Percentiles rank a stretch among this genome's conserved stretches.
Conservation (phyloP, 2,797 vertebrate species). For the Amniataba percoides region DNA sequence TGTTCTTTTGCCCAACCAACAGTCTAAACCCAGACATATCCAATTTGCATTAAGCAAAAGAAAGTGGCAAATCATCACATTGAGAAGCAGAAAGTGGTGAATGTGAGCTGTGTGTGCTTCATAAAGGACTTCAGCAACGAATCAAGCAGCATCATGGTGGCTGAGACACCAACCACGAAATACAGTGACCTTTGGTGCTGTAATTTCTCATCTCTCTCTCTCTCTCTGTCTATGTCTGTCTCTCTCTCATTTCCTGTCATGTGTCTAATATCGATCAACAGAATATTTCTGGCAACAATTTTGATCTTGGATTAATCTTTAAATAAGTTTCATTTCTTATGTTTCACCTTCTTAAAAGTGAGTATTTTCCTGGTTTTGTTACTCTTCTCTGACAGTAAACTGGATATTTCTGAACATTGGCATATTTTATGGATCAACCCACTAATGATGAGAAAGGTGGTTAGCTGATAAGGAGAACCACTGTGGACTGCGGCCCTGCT, state of each 20-base stretch:
- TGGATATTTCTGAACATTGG: neutral
- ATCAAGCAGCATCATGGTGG: neutral
- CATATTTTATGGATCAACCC: neutral
- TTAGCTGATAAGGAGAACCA: neutral
- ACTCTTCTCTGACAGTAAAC: neutral
- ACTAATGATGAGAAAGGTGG: neutral
- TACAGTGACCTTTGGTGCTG: neutral
- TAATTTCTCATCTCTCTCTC: neutral
- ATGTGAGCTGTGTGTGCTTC: no score
- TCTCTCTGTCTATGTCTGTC: no score
- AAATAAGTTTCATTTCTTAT: no score
- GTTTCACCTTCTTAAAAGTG: neutral
- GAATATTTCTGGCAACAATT: neutral
- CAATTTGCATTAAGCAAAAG: neutral
- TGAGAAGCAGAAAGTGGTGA: neutral
- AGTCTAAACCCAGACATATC: neutral
- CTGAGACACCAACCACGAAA: neutral
- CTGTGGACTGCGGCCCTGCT: neutral
- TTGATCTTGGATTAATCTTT: neutral
- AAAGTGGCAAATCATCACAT: neutral
- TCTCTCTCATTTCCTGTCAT: slow-evolving; percentile 2
- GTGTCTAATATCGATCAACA: neutral
- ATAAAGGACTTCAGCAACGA: neutral
- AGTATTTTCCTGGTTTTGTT: neutral
- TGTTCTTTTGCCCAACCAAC: neutral